Conservation (phyloP, 1,140 invertebrate genomes). For the Rhyacophila brunnea region DNA sequence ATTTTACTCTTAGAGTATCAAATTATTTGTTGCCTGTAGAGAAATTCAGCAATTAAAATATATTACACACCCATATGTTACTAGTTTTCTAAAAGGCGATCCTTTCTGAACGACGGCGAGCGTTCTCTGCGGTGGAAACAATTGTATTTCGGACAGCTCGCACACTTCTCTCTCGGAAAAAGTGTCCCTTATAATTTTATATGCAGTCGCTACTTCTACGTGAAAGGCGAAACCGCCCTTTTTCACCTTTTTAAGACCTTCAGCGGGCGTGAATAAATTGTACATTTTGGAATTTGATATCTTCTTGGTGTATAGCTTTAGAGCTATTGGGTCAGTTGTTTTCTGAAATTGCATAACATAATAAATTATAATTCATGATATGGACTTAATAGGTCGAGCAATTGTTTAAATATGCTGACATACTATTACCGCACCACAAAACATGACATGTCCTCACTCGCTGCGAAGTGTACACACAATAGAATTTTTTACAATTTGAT, state of each 20-base stretch:
- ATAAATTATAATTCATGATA: not conserved
- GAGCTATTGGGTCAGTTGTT: slow-evolving; percentile 56
- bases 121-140: slow-evolving; percentile 57
- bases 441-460: too few relatives aligned
- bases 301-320: slow-evolving; percentile 55
- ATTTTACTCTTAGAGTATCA: too few relatives aligned
- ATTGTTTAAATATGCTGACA: not conserved
- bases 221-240: slow-evolving; percentile 61
- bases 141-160: slow-evolving; percentile 58
- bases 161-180: slow-evolving; percentile 62
- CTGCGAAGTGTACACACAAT: too few relatives aligned
- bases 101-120: slow-evolving; percentile 55
- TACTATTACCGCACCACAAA: too few relatives aligned
- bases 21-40: too few relatives aligned
- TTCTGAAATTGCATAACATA: slow-evolving; percentile 50
- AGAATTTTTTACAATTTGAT: too few relatives aligned
- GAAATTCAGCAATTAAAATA: too few relatives aligned
- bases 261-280: slow-evolving; percentile 41
- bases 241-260: slow-evolving; percentile 46
- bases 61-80: slow-evolving; percentile 58
- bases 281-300: slow-evolving; percentile 37
- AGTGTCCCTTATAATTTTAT: slow-evolving; percentile 59
- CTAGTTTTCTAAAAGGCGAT: slow-evolving; percentile 62
- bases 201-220: slow-evolving; percentile 60
- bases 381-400: too few relatives aligned